These are phyloP conservation scores for Leptosomus discolor DNA, from an alignment of 2,113 vertebrate species.

Conservation along the genomic window DNA sequence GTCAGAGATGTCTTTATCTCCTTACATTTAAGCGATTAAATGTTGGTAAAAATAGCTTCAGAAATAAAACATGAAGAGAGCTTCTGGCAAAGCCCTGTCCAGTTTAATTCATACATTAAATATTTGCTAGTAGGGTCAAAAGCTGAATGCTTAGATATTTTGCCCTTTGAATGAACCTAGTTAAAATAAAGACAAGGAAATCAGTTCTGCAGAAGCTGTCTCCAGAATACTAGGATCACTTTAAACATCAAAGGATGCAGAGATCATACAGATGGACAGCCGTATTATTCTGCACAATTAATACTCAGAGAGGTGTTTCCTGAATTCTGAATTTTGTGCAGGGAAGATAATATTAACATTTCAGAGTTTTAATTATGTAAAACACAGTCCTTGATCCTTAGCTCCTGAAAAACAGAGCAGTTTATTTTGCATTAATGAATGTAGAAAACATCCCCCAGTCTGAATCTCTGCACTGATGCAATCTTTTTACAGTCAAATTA, in stretches of 20 bases:
- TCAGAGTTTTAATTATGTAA: conserved; percentile 59
- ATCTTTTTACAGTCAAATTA: conserved; percentile 33
- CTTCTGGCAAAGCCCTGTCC: conserved; percentile 71
- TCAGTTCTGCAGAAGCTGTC: conserved; percentile 62
- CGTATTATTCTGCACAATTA: conserved; percentile 65
- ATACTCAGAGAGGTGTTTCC: conserved; percentile 38
- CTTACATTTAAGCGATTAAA: conserved; percentile 72
- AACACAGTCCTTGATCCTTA: conserved; percentile 19
- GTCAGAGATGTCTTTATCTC: conserved; percentile 70
- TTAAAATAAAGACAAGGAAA: conserved; percentile 66
- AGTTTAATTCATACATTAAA: conserved; percentile 78
- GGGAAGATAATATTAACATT: conserved; percentile 51
- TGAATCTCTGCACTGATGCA: not conserved
- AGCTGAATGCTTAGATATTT: conserved; percentile 66
- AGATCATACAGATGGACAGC: conserved; percentile 58
- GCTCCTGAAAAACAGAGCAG: conserved; percentile 20
- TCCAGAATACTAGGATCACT: conserved; percentile 53
- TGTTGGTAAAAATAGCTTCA: conserved; percentile 70
- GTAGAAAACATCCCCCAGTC: not conserved
- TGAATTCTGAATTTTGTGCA: conserved; percentile 31
- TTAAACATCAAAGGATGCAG: conserved; percentile 60
- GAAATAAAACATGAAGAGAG: conserved; percentile 71
- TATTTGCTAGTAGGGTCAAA: conserved; percentile 76
- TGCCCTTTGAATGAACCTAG: conserved; percentile 80
- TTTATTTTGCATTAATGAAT: conserved; percentile 57